A percentile compares a stretch with the other conserved stretches of the same genome.
These are phyloP conservation scores for Pseudomyrmex concolor DNA, from an alignment of 1,140 invertebrate genomes.

Conservation along the genomic window DNA sequence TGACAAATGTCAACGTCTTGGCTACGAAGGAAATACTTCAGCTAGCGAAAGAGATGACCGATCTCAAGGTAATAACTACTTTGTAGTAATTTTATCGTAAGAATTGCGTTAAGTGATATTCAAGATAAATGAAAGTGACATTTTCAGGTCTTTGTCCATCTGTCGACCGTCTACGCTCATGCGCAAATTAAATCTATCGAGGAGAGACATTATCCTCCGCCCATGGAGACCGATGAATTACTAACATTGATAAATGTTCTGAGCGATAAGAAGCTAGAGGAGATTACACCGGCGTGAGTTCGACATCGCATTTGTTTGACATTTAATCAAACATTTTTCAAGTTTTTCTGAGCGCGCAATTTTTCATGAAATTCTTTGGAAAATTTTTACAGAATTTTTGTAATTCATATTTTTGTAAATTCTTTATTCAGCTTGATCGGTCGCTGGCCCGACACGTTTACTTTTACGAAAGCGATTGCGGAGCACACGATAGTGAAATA, in stretches of 20 bases:
- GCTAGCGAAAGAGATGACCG: conserved; percentile 88
- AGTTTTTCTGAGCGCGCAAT: background rate
- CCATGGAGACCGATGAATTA: conserved; percentile 82
- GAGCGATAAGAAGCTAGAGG: conserved; percentile 78
- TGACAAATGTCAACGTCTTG: conserved; percentile 87
- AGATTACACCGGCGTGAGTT: conserved; percentile 82
- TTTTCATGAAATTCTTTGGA: background rate
- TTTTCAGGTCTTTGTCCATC: conserved; percentile 78
- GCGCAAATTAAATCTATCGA: conserved; percentile 87
- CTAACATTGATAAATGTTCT: conserved; percentile 81
- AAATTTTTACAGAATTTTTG: background rate
- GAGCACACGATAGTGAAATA: conserved; percentile 90
- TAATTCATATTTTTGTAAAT: background rate
- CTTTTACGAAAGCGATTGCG: conserved; percentile 93
- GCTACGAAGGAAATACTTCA: conserved; percentile 87
- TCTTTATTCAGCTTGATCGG: conserved; percentile 87
- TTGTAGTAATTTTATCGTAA: background rate
- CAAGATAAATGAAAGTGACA: background rate
- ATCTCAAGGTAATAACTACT: conserved; percentile 86
- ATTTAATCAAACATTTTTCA: background rate
- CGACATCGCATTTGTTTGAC: background rate
- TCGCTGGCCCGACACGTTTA: conserved; percentile 93
- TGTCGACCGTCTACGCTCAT: conserved; percentile 91
- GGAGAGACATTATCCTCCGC: conserved; percentile 86
- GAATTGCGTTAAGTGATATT: background rate